Conservation (phyloP, 1,140 invertebrate species). For the Drosophila orosa region DNA sequence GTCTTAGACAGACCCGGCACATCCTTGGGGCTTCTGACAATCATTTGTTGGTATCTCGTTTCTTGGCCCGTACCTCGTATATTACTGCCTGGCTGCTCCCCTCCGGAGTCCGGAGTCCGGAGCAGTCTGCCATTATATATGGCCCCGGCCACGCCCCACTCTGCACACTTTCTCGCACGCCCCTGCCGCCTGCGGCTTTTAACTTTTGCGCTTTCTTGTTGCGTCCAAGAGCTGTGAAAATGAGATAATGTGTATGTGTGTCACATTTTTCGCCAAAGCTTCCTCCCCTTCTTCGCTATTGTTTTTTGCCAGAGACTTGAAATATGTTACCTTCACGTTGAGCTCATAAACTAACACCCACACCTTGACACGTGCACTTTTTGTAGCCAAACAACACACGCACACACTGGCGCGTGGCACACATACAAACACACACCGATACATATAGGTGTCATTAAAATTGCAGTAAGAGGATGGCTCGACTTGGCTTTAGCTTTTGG, state of each 20-base stretch:
- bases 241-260: slow-evolving; percentile 83
- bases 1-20: slow-evolving; percentile 21
- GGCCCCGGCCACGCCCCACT: slow-evolving; percentile 46
- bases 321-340: slow-evolving; percentile 82
- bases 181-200: slow-evolving; percentile 58
- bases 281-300: slow-evolving; percentile 48
- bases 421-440: slow-evolving; percentile 15
- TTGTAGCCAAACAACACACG: slow-evolving; percentile 62
- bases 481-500: slow-evolving; percentile 64
- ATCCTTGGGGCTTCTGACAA: slow-evolving; percentile 42
- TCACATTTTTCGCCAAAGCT: slow-evolving; percentile 59
- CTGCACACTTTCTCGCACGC: slow-evolving; percentile 12
- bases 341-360: slow-evolving; percentile 82
- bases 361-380: slow-evolving; percentile 80
- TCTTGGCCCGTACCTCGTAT: slow-evolving; percentile 41
- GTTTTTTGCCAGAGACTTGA: slow-evolving; percentile 76
- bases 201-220: slow-evolving; percentile 76
- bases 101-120: neutral
- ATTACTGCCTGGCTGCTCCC: slow-evolving; percentile 24
- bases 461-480: slow-evolving; percentile 76
- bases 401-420: slow-evolving; percentile 5
- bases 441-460: slow-evolving; percentile 78
- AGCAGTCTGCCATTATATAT: slow-evolving; percentile 55
- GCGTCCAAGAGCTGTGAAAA: slow-evolving; percentile 75
- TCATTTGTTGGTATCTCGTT: slow-evolving; percentile 65